Conservation (phyloP, 1,140 invertebrate species). For the Dendrolimus punctatus region DNA sequence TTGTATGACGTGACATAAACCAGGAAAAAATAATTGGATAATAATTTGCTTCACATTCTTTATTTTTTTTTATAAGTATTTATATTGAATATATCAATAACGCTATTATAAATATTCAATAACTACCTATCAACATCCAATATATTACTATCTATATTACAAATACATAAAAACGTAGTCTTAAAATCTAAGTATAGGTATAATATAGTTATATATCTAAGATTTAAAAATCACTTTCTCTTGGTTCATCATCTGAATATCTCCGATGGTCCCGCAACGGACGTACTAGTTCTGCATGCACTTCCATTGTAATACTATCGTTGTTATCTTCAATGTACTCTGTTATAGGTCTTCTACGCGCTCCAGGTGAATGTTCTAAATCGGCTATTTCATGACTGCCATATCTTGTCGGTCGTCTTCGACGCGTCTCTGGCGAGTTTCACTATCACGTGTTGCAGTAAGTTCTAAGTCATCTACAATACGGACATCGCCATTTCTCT, state of each 20-base stretch:
- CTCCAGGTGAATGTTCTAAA: slow-evolving; percentile 54
- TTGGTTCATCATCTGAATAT: slow-evolving; percentile 39
- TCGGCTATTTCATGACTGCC: slow-evolving; percentile 61
- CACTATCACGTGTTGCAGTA: slow-evolving; percentile 27
- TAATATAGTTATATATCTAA: too few relatives aligned
- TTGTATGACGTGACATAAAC: too few relatives aligned
- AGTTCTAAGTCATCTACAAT: slow-evolving; percentile 42
- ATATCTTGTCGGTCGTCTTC: slow-evolving; percentile 44
- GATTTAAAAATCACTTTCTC: slow-evolving; percentile 57
- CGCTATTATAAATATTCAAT: too few relatives aligned
- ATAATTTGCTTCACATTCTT: too few relatives aligned
- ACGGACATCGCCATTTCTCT: slow-evolving; percentile 46
- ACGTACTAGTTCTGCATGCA: slow-evolving; percentile 42
- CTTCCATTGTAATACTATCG: slow-evolving; percentile 38
- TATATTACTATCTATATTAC: too few relatives aligned
- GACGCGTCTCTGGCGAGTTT: slow-evolving; percentile 31
- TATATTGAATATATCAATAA: too few relatives aligned
- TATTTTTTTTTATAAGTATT: too few relatives aligned
- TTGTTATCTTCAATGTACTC: slow-evolving; percentile 31
- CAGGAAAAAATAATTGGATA: too few relatives aligned
- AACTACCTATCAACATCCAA: too few relatives aligned
- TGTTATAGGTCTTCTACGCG: slow-evolving; percentile 44
- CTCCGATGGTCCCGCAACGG: slow-evolving; percentile 39
- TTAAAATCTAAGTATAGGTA: too few relatives aligned
- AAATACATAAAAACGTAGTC: too few relatives aligned